Conservation (phyloP, 2,888 invertebrate genomes). For the Tenthredo amoena region DNA sequence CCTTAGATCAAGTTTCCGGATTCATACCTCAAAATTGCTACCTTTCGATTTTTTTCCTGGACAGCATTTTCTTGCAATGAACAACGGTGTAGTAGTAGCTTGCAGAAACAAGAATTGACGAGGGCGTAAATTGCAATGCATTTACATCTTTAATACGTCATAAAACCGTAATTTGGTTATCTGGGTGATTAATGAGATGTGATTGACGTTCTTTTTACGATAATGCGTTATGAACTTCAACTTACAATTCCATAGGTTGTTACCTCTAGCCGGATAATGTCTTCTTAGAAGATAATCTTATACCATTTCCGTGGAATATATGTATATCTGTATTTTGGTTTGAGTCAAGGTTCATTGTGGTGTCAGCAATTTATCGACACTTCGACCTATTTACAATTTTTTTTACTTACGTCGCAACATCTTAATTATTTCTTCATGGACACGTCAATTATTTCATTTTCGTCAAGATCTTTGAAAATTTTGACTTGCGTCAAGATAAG, state of each 20-base stretch:
- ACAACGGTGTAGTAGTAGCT: background rate
- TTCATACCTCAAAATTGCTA: no score
- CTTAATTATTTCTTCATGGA: no score
- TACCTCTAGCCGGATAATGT: background rate
- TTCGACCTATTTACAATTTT: background rate
- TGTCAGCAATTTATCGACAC: background rate
- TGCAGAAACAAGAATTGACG: background rate
- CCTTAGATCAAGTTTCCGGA: no score
- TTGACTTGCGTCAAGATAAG: no score
- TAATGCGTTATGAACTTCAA: background rate
- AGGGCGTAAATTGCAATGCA: background rate
- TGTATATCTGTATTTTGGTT: background rate
- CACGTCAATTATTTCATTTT: no score
- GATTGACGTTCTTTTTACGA: background rate
- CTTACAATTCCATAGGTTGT: background rate
- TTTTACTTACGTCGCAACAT: no score
- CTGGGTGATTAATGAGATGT: background rate
- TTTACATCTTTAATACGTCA: background rate
- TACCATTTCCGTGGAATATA: background rate
- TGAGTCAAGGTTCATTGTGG: background rate
- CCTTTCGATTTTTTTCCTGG: no score
- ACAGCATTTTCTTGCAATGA: background rate
- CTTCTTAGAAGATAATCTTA: background rate
- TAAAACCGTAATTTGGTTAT: background rate
- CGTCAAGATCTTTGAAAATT: no score